A percentile compares a stretch with the other conserved stretches of the same genome.
phyloP scores from a whole-genome alignment of 2,888 invertebrate genomes.

The Papilio protenor region DNA sequence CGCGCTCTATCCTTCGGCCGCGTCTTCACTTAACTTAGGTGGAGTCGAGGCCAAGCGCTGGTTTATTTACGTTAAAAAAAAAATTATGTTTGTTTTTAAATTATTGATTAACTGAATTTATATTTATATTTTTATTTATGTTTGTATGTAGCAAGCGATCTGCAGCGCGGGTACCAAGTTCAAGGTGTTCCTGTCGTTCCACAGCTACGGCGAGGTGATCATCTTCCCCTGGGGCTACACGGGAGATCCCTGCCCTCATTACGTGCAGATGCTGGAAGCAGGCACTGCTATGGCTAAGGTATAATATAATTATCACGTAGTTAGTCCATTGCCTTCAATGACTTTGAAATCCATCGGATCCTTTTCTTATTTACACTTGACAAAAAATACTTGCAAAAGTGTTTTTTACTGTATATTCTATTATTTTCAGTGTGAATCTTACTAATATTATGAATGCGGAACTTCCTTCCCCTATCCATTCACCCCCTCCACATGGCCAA shows the following conservation, averaged over 20 bases:
- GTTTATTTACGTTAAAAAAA: too few relatives aligned
- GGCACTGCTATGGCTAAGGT: slow-evolving; percentile 77
- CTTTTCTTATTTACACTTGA: not conserved
- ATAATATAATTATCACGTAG: not conserved
- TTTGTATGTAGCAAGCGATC: slow-evolving; percentile 62
- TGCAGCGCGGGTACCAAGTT: slow-evolving; percentile 57
- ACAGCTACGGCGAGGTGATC: slow-evolving; percentile 78
- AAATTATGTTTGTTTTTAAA: not conserved
- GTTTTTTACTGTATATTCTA: too few relatives aligned
- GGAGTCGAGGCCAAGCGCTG: too few relatives aligned
- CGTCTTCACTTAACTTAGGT: too few relatives aligned
- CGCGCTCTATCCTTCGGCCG: too few relatives aligned
- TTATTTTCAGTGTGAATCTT: too few relatives aligned
- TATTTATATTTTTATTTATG: not conserved
- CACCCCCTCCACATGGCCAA: too few relatives aligned
- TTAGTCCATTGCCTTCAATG: not conserved
- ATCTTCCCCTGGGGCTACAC: slow-evolving; percentile 80
- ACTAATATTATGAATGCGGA: too few relatives aligned
- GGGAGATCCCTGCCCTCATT: slow-evolving; percentile 71
- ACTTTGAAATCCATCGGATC: not conserved
- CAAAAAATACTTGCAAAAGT: too few relatives aligned
- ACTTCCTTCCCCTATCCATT: too few relatives aligned
- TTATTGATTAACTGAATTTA: slow-evolving; percentile 2
- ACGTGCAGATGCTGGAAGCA: slow-evolving; percentile 73
- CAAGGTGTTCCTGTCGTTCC: slow-evolving; percentile 76